These are phyloP conservation scores for Brachionus koreanus DNA, from an alignment of 1,140 invertebrate species.

Conservation along the genomic window DNA sequence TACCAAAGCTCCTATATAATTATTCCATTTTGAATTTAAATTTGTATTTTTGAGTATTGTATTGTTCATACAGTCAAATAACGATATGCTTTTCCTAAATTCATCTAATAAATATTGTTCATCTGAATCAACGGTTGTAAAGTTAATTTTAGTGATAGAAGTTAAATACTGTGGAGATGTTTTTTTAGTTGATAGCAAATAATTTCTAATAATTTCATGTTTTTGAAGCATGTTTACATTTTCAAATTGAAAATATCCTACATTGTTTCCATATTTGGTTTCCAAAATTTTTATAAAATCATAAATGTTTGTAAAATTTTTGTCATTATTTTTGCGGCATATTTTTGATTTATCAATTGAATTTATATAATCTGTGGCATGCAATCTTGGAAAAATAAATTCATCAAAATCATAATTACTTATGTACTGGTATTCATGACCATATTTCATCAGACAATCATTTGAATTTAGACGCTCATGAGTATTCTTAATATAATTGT, in stretches of 20 bases:
- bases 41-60: not conserved
- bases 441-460: not conserved
- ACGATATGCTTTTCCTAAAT: not conserved
- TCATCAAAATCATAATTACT: no score
- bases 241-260: slow-evolving; percentile 20
- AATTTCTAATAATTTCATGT: not conserved
- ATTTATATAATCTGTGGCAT: not conserved
- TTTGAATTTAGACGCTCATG: not conserved
- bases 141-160: not conserved
- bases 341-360: not conserved
- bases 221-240: not conserved
- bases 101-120: not conserved
- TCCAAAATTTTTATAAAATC: not conserved
- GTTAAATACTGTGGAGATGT: not conserved
- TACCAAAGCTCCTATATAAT: not conserved
- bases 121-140: not conserved
- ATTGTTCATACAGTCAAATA: not conserved
- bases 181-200: not conserved
- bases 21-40: no score
- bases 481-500: not conserved
- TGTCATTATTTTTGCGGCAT: not conserved
- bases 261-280: not conserved
- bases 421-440: not conserved
- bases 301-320: not conserved
- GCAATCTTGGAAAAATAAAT: not conserved